phyloP scores from a whole-genome alignment of 1,140 invertebrate genomes.

The Leptinotarsa lineolata region DNA sequence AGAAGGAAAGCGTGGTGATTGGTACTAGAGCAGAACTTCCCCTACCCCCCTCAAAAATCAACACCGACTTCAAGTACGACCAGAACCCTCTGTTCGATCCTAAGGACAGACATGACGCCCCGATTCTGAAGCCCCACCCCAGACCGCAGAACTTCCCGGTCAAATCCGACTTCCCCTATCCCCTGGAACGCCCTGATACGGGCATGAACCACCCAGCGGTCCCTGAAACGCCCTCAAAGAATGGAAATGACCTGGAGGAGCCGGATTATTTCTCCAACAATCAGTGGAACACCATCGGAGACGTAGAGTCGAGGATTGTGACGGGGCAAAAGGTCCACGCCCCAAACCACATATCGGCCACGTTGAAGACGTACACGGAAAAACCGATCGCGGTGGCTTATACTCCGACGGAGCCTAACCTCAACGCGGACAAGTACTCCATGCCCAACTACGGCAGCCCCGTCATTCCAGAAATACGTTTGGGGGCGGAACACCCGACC shows the following conservation, averaged over 20 bases:
- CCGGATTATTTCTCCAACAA: conserved; percentile 45
- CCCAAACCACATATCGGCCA: conserved; percentile 51
- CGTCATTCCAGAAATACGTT: conserved; percentile 57
- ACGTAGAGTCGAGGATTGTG: conserved; percentile 46
- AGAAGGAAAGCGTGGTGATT: conserved; percentile 62
- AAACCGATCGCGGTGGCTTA: conserved; percentile 61
- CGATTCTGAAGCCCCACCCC: conserved; percentile 57
- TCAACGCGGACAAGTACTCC: conserved; percentile 48
- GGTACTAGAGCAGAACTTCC: conserved; percentile 61
- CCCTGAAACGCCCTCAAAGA: conserved; percentile 54
- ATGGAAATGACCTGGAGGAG: conserved; percentile 29
- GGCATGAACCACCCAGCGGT: conserved; percentile 47
- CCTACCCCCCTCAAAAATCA: conserved; percentile 59
- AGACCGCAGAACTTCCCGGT: conserved; percentile 53
- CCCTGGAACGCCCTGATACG: conserved; percentile 61
- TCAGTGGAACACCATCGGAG: conserved; percentile 52
- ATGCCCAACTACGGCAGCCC: conserved; percentile 56
- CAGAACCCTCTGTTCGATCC: conserved; percentile 54
- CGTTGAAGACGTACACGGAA: conserved; percentile 55
- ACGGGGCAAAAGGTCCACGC: conserved; percentile 36
- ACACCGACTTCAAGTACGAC: conserved; percentile 45
- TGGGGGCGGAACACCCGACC: conserved; percentile 35
- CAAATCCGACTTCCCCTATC: conserved; percentile 67
- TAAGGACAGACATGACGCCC: conserved; percentile 58
- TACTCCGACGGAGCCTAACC: conserved; percentile 57